phyloP scores from a whole-genome alignment of 1,140 invertebrate genomes.

The Drosophila littoralis region DNA sequence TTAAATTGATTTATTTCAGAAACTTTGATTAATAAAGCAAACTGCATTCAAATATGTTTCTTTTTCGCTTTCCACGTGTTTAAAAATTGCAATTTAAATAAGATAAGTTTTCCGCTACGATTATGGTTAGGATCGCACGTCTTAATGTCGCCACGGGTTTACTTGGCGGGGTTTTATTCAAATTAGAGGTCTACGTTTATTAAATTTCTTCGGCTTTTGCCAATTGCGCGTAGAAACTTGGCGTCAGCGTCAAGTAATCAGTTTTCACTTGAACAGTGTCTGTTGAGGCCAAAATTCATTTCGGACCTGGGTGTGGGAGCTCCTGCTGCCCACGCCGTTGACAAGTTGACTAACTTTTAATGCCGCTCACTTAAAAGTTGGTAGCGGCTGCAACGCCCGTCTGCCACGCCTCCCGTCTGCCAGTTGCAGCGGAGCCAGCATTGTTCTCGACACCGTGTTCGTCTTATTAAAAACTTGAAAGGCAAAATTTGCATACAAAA shows the following conservation, averaged over 20 bases:
- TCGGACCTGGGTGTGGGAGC: not conserved
- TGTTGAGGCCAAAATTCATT: not conserved
- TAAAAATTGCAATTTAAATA: not conserved
- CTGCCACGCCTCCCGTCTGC: conserved; percentile 4
- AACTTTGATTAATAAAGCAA: too few species aligned
- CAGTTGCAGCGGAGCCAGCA: conserved; percentile 13
- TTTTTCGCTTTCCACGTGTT: too few species aligned
- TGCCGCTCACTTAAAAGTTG: conserved; percentile 78
- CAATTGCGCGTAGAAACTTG: conserved; percentile 36
- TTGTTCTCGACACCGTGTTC: conserved; percentile 7
- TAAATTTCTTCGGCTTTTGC: conserved; percentile 47
- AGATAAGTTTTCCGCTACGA: not conserved
- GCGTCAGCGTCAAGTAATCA: conserved; percentile 60
- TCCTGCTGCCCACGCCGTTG: conserved; percentile 54
- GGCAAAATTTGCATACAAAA: conserved; percentile 52
- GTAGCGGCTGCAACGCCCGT: conserved; percentile 12
- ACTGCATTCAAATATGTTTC: too few species aligned
- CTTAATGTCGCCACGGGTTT: not conserved
- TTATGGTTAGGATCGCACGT: too few species aligned
- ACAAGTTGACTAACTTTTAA: conserved; percentile 80
- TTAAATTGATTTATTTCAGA: too few species aligned
- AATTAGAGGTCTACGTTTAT: conserved; percentile 45
- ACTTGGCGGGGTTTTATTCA: conserved; percentile 20
- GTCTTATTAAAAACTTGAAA: conserved; percentile 55
- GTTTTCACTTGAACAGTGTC: conserved; percentile 43